Base-by-base conservation (phyloP, 2,113 vertebrate genomes). In the Siniperca knerii region DNA sequence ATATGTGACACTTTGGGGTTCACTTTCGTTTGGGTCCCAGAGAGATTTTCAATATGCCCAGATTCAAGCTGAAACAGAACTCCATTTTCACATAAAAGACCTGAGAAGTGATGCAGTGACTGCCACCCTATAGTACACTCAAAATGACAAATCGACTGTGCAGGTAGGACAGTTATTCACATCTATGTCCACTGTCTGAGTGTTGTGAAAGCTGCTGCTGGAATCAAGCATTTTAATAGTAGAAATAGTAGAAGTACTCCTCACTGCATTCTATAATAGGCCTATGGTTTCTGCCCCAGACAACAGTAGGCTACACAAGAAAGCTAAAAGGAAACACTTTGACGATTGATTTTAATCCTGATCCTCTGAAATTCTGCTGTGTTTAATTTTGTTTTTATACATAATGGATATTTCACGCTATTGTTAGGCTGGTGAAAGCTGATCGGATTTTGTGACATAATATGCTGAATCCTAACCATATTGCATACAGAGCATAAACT, bases 1-100 rank as follows among this genome's bases (percentile, higher is more conserved):
- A 16, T 73, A 61, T 81, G 81, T 90, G 86, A 86, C 82, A 90
- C 85, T 91, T 88, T 58, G 81, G 67, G 80, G 79, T 87, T 85
- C 73, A 75, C 84, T 83, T 89, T 89, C 75, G 65, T 90, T 33
- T 12, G 68, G 73, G 77, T 90, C 82, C 81, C 88, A 90, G 55
- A 81, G 77, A 79, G 73, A 66, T 81, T 86, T 84, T 84, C 73
- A 74, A 54, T 52, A 73, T 12, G 57, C 4, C 20, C 29, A 16
- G 62, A 79, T 87, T 16, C 29, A 37, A 29, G 46, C 68, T 65
- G 48, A 87, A 84, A 79, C 72, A 77, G 50, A 83, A 52, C 60
- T 88, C 69, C 25, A 81, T 78, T 66, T 40, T 69, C 40, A 65
- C 40, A 61, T 48, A 62, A 25, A 80, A 75, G 52, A 52, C 9